Evolutionary conservation across 1,140 invertebrate genomes (phyloP), one percentile per base, ranked within the genome.

Genomic region (Ooceraea biroi): DNA sequence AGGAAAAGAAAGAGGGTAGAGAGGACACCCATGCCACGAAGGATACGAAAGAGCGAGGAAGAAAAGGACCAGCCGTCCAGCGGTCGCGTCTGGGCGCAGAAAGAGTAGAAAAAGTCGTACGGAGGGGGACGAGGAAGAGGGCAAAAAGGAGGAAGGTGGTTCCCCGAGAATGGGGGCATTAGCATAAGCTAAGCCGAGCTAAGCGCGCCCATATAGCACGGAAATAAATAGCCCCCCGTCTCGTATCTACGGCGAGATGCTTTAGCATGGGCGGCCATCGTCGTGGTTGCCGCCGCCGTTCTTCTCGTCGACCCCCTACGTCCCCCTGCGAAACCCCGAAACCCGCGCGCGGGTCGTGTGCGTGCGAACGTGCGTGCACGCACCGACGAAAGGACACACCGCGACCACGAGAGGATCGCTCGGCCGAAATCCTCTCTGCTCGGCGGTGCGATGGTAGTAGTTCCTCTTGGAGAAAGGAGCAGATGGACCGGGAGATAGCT

Each of bases 131-230:
- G 58, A 82, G 80, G 74, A 87, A 87, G 86, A 74, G 86, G 84
- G 90, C 63, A 86, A 89, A 82, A 88, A 78, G 85, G 88, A 85
- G 72, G 78, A 89, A 85, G 85, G 87, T 87, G 88, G 90, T 90
- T 88, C 85, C 85, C 78, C 55, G 88, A 85, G 91, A 92, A 93
- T 89, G 89, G 92, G 91, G 89, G 88, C 91, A 93, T 92, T 92
- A 92, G 91, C 91, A 92, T 91, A 93, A 93, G 92, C 90, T 90
- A 90, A 91, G 89, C 90, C 86, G 83, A 85, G 87, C 89, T 91
- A 91, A 92, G 91, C 91, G 90, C 87, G 88, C 66, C 90, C 91
- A 92, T 92, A 92, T 91, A 92, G 91, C 92, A 92, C 91, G 91
- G 85, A 92, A 93, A 93, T 92, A 93, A 92, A 93, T 93, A 92